These are phyloP conservation scores for Pygocentrus nattereri DNA, from an alignment of 2,797 vertebrate genomes.

Conservation along the genomic window DNA sequence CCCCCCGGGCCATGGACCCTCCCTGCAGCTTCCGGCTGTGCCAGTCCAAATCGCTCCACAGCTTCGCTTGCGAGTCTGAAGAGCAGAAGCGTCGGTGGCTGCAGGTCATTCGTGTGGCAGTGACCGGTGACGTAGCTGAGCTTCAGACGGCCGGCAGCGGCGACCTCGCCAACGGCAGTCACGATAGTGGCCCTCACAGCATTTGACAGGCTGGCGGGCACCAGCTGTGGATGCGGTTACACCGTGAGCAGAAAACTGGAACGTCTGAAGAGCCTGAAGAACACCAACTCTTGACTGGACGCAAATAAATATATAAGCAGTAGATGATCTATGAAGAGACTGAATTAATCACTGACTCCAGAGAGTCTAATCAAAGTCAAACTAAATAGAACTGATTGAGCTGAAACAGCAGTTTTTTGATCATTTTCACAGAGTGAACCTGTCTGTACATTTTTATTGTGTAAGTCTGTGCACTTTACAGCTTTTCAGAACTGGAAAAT, in stretches of 20 bases:
- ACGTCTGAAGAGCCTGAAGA: neutral
- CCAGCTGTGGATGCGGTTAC: neutral
- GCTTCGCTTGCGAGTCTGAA: conserved; percentile 84
- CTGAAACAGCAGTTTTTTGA: neutral
- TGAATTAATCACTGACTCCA: too few relatives aligned
- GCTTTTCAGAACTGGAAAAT: too few relatives aligned
- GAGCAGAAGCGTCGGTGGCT: conserved; percentile 89
- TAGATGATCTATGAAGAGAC: too few relatives aligned
- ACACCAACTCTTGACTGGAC: neutral
- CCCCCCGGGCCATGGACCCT: conserved; percentile 77
- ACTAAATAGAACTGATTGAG: neutral
- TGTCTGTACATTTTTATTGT: too few relatives aligned
- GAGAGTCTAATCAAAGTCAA: neutral
- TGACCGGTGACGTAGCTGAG: conserved; percentile 75
- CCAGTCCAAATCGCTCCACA: conserved; percentile 85
- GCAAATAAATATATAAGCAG: neutral
- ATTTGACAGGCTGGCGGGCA: conserved; percentile 52
- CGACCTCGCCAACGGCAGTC: conserved; percentile 3
- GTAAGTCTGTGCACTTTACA: too few relatives aligned
- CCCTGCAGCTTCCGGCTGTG: conserved; percentile 85
- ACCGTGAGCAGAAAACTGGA: neutral
- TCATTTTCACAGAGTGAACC: too few relatives aligned
- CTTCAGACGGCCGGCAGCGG: neutral
- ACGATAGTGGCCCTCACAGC: conserved; percentile 16
- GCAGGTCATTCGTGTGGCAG: conserved; percentile 80